Evolutionary conservation across 2,797 vertebrate species (phyloP), one percentile per base, ranked within the genome.

Genomic region (Taeniopygia guttata): DNA sequence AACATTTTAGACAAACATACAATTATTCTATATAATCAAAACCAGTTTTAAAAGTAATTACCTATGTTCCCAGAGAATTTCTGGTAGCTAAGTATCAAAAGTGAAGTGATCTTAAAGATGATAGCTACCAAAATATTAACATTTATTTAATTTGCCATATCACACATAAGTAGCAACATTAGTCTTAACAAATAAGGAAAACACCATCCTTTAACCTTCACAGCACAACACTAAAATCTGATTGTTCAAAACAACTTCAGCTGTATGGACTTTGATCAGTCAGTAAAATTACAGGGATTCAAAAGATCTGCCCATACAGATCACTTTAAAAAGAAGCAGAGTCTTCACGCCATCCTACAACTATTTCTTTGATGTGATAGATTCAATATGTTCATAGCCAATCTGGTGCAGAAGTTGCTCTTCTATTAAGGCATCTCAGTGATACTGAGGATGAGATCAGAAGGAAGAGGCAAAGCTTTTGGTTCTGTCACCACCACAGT

Each of bases 281-380:
- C 78, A 74, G 78, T 34, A 66, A 55, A 90, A 89, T 73, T 82
- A 90, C 30, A 76, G 49, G 13, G 51, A 92, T 87, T 84, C 77
- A 40, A 59, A 91, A 90, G 76, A 88, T 88, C 90, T 79, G 74
- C 59, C 80, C 66, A 40, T 90, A 72, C 40, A 93, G 69, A 84
- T 90, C 3, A 12, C 82, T 86, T 84, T 42, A 86, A 89, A 90
- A 84, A 81, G 89, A 70, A 93, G 70, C 55, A 7, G 87, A 88
- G 62, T 25, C 79, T 95, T 94, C 93, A 87, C 36, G 9, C 95
- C 91, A 92, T 76, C 77, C 90, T 87, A 79, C 89, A 90, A 63
- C 75, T 93, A 94, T 82, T 93, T 91, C 85, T 96, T 94, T 94
- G 93, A 93, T 95, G 91, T 93, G 87, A 97, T 84, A 70, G 80